phyloP scores from a whole-genome alignment of 2,113 vertebrate species.

The Geococcyx californianus region DNA sequence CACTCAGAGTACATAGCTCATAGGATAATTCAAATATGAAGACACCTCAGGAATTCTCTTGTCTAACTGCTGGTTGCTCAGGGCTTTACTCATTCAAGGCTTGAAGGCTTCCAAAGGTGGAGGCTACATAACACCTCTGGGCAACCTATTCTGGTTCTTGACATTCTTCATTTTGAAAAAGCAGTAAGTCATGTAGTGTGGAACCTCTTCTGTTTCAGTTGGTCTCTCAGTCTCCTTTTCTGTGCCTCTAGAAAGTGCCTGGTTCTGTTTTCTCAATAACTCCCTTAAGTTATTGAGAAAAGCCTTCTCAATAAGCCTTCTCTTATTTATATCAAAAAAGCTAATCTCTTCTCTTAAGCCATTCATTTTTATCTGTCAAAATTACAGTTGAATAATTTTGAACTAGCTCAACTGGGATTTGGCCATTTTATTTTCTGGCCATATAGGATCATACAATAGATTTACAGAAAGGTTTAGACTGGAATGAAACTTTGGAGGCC shows the following conservation, averaged over 20 bases:
- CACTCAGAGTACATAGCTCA: not conserved
- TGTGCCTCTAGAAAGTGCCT: not conserved
- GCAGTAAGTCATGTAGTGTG: not conserved
- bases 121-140: not conserved
- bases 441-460: not conserved
- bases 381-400: not conserved
- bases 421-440: not conserved
- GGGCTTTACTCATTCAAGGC: accelerated
- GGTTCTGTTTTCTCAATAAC: not conserved
- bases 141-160: not conserved
- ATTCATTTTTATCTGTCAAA: not conserved
- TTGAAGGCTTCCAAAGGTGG: not conserved
- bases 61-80: not conserved
- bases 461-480: not conserved
- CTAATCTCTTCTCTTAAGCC: not conserved
- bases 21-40: not conserved
- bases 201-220: not conserved
- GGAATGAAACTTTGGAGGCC: not conserved
- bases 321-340: not conserved
- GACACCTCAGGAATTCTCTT: not conserved
- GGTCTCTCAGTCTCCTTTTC: not conserved
- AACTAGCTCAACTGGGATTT: not conserved
- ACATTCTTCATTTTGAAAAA: not conserved
- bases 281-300: too few species aligned
- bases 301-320: not conserved